These are phyloP conservation scores for Micrasema longulum DNA, from an alignment of 1,140 invertebrate genomes.

Conservation along the genomic window DNA sequence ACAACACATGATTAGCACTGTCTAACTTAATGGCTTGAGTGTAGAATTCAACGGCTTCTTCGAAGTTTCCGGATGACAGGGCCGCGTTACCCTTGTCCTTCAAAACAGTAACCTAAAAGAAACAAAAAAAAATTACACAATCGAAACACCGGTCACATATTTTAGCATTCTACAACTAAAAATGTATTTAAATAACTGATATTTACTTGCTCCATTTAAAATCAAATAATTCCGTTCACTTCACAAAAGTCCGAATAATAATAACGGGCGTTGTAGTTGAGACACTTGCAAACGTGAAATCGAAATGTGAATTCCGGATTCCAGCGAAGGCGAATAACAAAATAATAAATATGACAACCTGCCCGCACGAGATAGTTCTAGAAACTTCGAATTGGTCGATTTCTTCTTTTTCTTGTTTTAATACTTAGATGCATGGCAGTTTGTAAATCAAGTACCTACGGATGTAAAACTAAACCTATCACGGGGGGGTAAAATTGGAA, in stretches of 20 bases:
- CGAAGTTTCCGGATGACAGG: conserved; percentile 77
- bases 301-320: not conserved
- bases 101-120: conserved; percentile 76
- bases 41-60: conserved; percentile 83
- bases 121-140: conserved; percentile 8
- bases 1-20: conserved; percentile 86
- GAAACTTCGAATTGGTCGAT: not conserved
- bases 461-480: too few relatives aligned
- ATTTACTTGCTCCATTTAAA: conserved; percentile 42
- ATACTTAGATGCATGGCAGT: too few relatives aligned
- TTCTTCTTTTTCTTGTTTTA: too few relatives aligned
- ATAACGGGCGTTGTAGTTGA: not conserved
- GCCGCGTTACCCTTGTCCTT: conserved; percentile 90
- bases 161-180: not conserved
- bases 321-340: not conserved
- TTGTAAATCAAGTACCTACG: too few relatives aligned
- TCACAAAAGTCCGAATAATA: not conserved
- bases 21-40: conserved; percentile 84
- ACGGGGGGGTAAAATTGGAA: too few relatives aligned
- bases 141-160: conserved; percentile 23
- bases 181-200: conserved; percentile 1
- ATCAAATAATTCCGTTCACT: not conserved
- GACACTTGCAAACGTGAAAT: not conserved
- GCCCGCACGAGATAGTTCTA: not conserved
- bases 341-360: conserved; percentile 5